Evolutionary conservation across 2,797 vertebrate genomes (phyloP).

Genomic region (Falco berigora): DNA sequence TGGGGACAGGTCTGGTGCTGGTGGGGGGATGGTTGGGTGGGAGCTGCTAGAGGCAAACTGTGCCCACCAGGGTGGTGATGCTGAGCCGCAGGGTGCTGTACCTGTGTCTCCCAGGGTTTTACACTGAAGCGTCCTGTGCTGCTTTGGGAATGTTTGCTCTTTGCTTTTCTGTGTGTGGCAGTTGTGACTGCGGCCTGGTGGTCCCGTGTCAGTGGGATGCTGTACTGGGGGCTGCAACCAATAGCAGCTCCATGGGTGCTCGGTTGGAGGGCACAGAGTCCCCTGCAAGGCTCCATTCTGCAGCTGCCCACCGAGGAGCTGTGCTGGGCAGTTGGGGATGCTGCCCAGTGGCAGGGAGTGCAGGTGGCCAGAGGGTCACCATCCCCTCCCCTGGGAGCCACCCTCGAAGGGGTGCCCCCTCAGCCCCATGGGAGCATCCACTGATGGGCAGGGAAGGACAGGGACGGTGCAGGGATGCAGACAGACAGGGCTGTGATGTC

Average conservation of each 20-base stretch:
- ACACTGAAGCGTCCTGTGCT: background rate
- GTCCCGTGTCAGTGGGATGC: fast-evolving
- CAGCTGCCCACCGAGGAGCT: too few relatives aligned
- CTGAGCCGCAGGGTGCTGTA: background rate
- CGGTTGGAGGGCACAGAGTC: background rate
- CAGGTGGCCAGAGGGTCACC: background rate
- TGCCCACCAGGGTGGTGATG: background rate
- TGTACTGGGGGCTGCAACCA: background rate
- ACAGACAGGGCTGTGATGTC: fast-evolving
- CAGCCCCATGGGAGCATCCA: fast-evolving
- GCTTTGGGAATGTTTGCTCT: background rate
- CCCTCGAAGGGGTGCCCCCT: background rate
- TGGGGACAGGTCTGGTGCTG: background rate
- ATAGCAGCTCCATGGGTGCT: background rate
- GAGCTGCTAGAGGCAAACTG: background rate
- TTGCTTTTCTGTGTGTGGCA: fast-evolving
- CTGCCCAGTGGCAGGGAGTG: background rate
- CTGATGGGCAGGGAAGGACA: background rate
- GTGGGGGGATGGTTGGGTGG: fast-evolving
- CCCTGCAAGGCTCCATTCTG: background rate
- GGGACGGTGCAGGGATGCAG: background rate
- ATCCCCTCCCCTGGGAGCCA: fast-evolving
- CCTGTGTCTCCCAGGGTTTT: background rate
- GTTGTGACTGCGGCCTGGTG: background rate
- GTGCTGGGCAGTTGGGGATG: too few relatives aligned